Evolutionary conservation across 2,113 vertebrate species (phyloP).

Genomic region (Dasyornis broadbenti): DNA sequence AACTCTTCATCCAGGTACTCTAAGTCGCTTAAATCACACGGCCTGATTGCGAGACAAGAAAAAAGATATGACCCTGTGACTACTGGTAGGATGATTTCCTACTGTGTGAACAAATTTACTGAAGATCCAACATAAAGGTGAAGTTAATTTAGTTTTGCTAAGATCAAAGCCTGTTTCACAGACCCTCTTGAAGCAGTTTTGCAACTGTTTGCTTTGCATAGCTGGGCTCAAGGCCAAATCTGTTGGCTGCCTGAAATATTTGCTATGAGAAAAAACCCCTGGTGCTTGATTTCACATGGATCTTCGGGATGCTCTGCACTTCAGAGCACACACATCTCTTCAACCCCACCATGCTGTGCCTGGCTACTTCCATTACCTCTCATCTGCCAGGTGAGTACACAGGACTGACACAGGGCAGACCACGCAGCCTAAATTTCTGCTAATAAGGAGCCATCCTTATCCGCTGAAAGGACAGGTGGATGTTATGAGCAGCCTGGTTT

Average conservation of each 20-base stretch:
- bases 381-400: not conserved
- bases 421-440: not conserved
- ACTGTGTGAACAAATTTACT: not conserved
- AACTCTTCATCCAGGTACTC: conserved; percentile 98
- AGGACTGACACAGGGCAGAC: not conserved
- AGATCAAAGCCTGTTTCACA: not conserved
- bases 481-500: not conserved
- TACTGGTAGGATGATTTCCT: not conserved
- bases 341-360: not conserved
- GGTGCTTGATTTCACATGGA: not conserved
- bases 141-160: not conserved
- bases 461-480: not conserved
- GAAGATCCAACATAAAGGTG: not conserved
- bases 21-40: conserved; percentile 93
- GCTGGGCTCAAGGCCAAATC: conserved; percentile 4
- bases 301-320: not conserved
- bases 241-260: not conserved
- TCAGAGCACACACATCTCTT: not conserved
- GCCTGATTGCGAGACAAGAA: conserved; percentile 61
- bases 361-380: not conserved
- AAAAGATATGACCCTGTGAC: not conserved
- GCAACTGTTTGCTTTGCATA: not conserved
- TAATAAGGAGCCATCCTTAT: not conserved
- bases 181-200: not conserved
- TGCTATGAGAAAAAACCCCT: not conserved